Base-by-base conservation (phyloP, 2,888 invertebrate species). In the Choristoneura rosaceana region DNA sequence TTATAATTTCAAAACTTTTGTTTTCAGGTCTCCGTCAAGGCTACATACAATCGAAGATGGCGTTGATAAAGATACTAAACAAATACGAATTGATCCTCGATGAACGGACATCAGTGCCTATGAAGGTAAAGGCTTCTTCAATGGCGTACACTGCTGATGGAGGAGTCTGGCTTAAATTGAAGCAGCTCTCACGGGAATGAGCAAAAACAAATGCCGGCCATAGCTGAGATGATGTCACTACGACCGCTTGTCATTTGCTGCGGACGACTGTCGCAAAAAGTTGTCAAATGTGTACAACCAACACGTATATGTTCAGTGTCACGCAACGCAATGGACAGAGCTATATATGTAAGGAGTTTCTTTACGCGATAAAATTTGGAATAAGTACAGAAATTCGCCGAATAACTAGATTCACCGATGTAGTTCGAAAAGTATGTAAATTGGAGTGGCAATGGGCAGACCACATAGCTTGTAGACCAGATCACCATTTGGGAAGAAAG, bases 41-140 rank as follows among this genome's bases (percentile, higher is more conserved):
- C 1, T 90, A 93, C 77, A 90, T 94, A 55, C 93, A 94, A 77
- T 89, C 91, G 25, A 94, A 94, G 80, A 84, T 93, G 81, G 93
- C 90, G 12, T 77, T 94, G 12, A 85, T 92, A 52, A 91, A 91
- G 76, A 80, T 94, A 68, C 77, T 94, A 17, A 82, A 86, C 41
- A 87, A 90, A 52, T 93, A 88, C 73, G 90, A 91, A 75, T 74
- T 94, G 2, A 73, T 84, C 14, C 70, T 92, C 62, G 90, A 90
- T 71, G 80, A 86, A n/a, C 83, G 86, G 52, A 93, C 91, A 1
- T 69, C 80, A 52, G 87, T 89, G 10, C 93, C 94, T 1, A 81
- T 90, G 77, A 88, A 79, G 76, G 80, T 92, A 15, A 92, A 90
- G 75, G 80, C 87, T 7, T 83, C 87, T 0, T 86, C 90, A 0